Conservation (phyloP, 2,797 vertebrate species). For the Galaxias olidus region DNA sequence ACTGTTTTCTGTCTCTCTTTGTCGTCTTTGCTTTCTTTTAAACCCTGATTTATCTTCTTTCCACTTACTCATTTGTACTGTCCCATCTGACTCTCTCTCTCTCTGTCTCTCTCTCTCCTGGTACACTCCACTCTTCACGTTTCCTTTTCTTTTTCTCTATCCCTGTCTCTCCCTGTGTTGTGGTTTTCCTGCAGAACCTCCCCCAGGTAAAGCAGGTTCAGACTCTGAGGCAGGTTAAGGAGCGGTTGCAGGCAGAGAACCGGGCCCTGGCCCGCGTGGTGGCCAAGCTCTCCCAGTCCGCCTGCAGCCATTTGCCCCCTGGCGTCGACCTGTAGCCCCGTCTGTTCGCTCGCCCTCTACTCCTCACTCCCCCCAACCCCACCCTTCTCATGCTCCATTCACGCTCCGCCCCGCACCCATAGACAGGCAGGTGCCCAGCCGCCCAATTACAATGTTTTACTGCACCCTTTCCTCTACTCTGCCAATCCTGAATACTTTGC, state of each 20-base stretch:
- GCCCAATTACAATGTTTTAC: slow-evolving; percentile 67
- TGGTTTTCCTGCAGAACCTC: slow-evolving; percentile 89
- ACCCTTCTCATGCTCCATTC: slow-evolving; percentile 77
- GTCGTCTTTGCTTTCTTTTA: slow-evolving; percentile 15
- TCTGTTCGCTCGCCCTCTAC: slow-evolving; percentile 44
- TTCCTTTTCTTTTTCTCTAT: slow-evolving; percentile 7
- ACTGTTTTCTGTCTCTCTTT: slow-evolving; percentile 18
- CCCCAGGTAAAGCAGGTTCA: slow-evolving; percentile 97
- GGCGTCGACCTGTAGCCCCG: slow-evolving; percentile 83
- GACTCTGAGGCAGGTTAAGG: slow-evolving; percentile 92
- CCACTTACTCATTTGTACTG: slow-evolving; percentile 41
- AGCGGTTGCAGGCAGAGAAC: slow-evolving; percentile 95
- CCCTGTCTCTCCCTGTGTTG: slow-evolving; percentile 64
- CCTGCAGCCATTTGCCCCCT: slow-evolving; percentile 86
- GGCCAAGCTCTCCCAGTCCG: slow-evolving; percentile 89
- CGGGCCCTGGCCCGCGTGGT: slow-evolving; percentile 95
- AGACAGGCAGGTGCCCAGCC: slow-evolving; percentile 90
- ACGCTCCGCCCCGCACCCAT: slow-evolving; percentile 79
- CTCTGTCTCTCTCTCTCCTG: not conserved
- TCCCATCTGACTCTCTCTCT: slow-evolving; percentile 37
- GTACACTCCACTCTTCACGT: not conserved
- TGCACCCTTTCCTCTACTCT: slow-evolving; percentile 20
- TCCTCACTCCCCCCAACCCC: slow-evolving; percentile 47
- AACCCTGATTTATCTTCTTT: slow-evolving; percentile 10
- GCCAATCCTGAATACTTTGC: no score